Percentiles rank a stretch among this genome's conserved stretches.
phyloP scores from a whole-genome alignment of 2,797 vertebrate genomes.

The Enteromius unitaeniatus region DNA sequence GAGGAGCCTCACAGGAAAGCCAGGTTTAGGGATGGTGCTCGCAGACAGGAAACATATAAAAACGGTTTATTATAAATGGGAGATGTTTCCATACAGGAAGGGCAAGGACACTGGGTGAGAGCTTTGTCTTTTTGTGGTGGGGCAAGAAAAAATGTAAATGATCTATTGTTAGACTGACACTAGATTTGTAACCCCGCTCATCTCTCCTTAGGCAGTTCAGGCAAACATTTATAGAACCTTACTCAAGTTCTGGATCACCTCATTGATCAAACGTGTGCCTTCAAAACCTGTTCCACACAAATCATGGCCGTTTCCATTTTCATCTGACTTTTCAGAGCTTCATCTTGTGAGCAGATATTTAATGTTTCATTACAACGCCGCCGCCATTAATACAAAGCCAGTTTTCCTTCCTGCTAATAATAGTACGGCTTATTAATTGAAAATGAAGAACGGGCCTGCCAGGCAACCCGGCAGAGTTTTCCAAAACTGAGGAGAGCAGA shows the following conservation, averaged over 20 bases:
- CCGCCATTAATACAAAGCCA: conserved; percentile 70
- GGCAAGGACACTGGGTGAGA: background rate
- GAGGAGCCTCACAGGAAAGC: conserved; percentile 58
- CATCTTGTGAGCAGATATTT: conserved; percentile 58
- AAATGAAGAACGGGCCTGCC: conserved; percentile 73
- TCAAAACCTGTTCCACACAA: conserved; percentile 47
- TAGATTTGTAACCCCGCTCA: conserved; percentile 26
- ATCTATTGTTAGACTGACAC: conserved; percentile 51
- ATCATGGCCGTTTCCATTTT: conserved; percentile 30
- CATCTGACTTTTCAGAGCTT: conserved; percentile 32
- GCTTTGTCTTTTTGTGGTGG: conserved; percentile 47
- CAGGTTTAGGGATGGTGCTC: conserved; percentile 12
- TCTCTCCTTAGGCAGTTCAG: conserved; percentile 48
- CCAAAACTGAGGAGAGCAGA: conserved; percentile 58
- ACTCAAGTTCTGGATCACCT: conserved; percentile 41
- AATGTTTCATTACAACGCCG: conserved; percentile 70
- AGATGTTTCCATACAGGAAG: conserved; percentile 49
- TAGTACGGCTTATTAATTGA: conserved; percentile 75
- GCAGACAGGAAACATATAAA: conserved; percentile 57
- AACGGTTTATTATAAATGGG: conserved; percentile 43
- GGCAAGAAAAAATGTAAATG: conserved; percentile 25
- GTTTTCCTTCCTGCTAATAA: conserved; percentile 75
- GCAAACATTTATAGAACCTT: conserved; percentile 52
- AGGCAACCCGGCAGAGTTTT: conserved; percentile 72
- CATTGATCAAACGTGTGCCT: conserved; percentile 48